Evolutionary conservation across 2,113 vertebrate species (phyloP).

Genomic region (Dicaeum eximium): DNA sequence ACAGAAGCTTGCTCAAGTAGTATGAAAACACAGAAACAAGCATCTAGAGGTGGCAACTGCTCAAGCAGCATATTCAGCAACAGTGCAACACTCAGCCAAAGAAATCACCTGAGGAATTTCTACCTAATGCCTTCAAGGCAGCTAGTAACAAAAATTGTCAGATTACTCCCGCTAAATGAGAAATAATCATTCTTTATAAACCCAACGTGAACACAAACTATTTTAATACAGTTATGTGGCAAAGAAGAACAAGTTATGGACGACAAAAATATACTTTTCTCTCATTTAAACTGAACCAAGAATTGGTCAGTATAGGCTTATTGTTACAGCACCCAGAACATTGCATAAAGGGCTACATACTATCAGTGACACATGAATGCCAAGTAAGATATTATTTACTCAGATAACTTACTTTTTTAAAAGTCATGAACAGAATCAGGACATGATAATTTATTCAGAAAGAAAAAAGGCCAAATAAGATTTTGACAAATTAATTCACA

Average conservation of each 20-base stretch:
- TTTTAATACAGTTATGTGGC: background rate
- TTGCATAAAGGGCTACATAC: background rate
- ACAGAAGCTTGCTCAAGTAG: background rate
- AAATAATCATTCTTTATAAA: background rate
- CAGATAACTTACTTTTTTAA: background rate
- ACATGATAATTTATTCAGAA: background rate
- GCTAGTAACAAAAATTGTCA: background rate
- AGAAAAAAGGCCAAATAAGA: background rate
- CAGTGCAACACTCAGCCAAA: background rate
- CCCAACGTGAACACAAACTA: background rate
- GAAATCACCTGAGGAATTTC: background rate
- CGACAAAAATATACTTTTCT: background rate
- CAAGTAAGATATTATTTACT: background rate
- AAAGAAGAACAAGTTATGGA: background rate
- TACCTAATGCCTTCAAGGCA: background rate
- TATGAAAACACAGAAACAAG: background rate
- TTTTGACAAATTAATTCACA: background rate
- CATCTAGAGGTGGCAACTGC: background rate
- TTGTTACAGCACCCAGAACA: background rate
- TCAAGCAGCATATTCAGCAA: background rate
- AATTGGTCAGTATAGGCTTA: background rate
- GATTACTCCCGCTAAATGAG: background rate
- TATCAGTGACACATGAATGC: background rate
- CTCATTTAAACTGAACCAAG: background rate
- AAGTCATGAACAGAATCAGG: background rate